Evolutionary conservation across 2,888 invertebrate genomes (phyloP).

Genomic region (Dasypolia templi): DNA sequence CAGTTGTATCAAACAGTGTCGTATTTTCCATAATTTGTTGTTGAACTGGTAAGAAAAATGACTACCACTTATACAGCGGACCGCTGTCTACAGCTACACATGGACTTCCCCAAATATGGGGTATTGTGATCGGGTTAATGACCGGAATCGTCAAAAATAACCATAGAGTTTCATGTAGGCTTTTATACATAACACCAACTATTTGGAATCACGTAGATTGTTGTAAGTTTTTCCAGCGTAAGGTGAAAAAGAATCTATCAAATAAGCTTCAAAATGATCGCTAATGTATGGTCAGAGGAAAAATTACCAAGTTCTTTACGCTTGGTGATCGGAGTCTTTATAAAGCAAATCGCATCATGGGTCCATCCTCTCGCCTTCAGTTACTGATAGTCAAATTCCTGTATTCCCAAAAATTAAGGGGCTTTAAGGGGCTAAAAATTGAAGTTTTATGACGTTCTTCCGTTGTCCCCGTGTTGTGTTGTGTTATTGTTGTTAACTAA

Average conservation of each 20-base stretch:
- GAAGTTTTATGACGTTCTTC: too few relatives aligned
- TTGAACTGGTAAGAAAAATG: conserved; percentile 15
- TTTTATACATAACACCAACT: background rate
- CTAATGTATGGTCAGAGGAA: background rate
- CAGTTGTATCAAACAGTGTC: background rate
- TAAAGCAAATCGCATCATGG: too few relatives aligned
- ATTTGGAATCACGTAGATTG: background rate
- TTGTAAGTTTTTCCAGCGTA: background rate
- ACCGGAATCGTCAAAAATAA: conserved; percentile 21
- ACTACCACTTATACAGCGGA: conserved; percentile 24
- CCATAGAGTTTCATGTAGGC: conserved; percentile 2
- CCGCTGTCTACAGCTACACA: conserved; percentile 8
- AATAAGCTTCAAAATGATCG: background rate
- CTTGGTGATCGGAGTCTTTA: too few relatives aligned
- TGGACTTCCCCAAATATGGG: conserved; percentile 24
- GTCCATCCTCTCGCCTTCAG: too few relatives aligned
- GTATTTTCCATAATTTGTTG: background rate
- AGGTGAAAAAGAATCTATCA: background rate
- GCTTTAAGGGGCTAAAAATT: too few relatives aligned
- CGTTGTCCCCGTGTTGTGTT: too few relatives aligned
- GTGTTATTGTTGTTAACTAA: too few relatives aligned
- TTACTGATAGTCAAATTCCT: too few relatives aligned
- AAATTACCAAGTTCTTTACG: background rate
- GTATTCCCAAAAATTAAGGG: too few relatives aligned
- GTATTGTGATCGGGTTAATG: conserved; percentile 21